Conservation (phyloP, 2,113 vertebrate genomes). For the Brienomyrus longianalis region DNA sequence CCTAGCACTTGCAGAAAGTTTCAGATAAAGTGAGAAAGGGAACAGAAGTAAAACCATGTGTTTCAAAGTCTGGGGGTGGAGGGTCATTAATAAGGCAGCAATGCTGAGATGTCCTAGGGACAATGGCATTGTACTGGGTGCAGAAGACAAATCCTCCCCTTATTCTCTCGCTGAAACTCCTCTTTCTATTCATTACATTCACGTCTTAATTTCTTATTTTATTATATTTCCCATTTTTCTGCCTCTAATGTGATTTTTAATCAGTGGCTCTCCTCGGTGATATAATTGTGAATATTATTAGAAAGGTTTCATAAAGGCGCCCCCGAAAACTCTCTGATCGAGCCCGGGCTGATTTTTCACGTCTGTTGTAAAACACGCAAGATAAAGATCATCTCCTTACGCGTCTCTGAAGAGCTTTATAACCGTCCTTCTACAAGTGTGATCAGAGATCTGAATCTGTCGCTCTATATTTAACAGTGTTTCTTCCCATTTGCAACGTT, state of each 20-base stretch:
- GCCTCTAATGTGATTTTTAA: slow-evolving; percentile 50
- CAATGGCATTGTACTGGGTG: slow-evolving; percentile 64
- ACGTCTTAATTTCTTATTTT: slow-evolving; percentile 59
- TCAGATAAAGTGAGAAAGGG: not conserved
- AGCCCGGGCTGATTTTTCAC: slow-evolving; percentile 23
- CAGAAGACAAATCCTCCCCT: slow-evolving; percentile 57
- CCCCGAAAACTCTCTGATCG: slow-evolving; percentile 28
- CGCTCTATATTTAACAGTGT: slow-evolving; percentile 2
- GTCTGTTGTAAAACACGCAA: slow-evolving; percentile 26
- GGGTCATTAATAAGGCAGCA: slow-evolving; percentile 62
- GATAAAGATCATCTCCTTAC: slow-evolving; percentile 17
- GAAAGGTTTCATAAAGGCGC: slow-evolving; percentile 30
- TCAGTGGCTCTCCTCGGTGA: slow-evolving; percentile 29
- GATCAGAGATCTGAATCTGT: slow-evolving; percentile 13
- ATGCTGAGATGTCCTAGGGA: slow-evolving; percentile 50
- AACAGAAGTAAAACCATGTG: slow-evolving; percentile 40
- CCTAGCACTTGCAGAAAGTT: not conserved
- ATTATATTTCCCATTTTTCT: slow-evolving; percentile 35
- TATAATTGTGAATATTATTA: slow-evolving; percentile 38
- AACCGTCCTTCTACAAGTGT: not conserved
- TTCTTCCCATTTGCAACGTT: not conserved
- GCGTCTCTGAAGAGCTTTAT: slow-evolving; percentile 7
- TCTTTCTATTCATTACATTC: slow-evolving; percentile 65
- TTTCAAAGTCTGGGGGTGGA: slow-evolving; percentile 35
- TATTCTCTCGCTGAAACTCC: slow-evolving; percentile 45